Evolutionary conservation across 2,888 invertebrate species (phyloP), one percentile per base, ranked within the genome.

Genomic region (Tubiluchus corallicola): DNA sequence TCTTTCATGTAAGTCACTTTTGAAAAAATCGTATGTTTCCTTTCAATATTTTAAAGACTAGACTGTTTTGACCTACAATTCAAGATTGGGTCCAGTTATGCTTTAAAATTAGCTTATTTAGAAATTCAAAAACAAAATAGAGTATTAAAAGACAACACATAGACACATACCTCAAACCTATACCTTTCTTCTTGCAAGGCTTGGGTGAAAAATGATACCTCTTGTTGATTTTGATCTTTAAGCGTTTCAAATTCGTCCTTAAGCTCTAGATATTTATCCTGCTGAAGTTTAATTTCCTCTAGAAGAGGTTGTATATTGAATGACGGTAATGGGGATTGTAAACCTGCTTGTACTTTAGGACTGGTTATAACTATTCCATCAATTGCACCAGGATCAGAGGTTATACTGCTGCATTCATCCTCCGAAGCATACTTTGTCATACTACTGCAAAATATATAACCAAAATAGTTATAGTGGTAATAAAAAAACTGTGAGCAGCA

Each of bases 161-260:
- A 29, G 9, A 19, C 15, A 45, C 48, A 42, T 43, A 54, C 53
- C 46, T 64, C 64, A 49, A 77, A 64, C 15, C 64, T 55, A 67
- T 85, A 88, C 49, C 83, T 51, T 46, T 65, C 65, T 48, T 66
- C 65, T 62, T 88, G 85, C 46, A 92, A 67, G 45, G 82, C 77
- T 50, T 79, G 75, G 51, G 78, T 81, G 52, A 87, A 70, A 62
- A 78, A 80, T 57, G 78, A 75, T 47, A 83, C 75, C 60, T 87
- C 85, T 64, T 82, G 78, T 52, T 82, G 79, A 53, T 83, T 65
- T 50, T 73, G 71, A 68, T 59, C 56, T 65, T 51, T 18, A 51
- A 49, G 51, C n/a, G n/a, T n/a, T n/a, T n/a, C n/a, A n/a, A n/a
- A n/a, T n/a, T n/a, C n/a, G n/a, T n/a, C 29, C 29, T 29, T 29